A percentile compares a stretch with the other conserved stretches of the same genome.
phyloP scores from a whole-genome alignment of 2,113 vertebrate species.

The Orycteropus afer region DNA sequence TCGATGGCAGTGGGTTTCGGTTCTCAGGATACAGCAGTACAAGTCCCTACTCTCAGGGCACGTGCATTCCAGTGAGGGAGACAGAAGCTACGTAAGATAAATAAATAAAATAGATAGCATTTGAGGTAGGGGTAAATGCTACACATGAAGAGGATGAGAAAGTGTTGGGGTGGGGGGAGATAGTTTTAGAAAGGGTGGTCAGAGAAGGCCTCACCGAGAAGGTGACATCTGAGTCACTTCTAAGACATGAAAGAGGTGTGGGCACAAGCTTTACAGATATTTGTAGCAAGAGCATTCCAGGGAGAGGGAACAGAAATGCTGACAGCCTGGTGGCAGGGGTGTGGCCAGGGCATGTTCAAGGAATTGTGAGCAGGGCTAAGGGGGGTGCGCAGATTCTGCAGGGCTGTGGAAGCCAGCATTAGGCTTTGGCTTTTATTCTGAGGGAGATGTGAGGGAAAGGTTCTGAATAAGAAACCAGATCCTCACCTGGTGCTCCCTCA shows the following conservation, averaged over 20 bases:
- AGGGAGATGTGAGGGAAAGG: not conserved
- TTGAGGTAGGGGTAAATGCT: not conserved
- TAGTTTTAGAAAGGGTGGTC: not conserved
- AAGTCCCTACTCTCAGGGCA: not conserved
- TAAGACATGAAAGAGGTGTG: not conserved
- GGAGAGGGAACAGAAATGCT: not conserved
- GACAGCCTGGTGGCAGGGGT: not conserved
- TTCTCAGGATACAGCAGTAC: not conserved
- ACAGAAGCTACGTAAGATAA: not conserved
- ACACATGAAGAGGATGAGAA: not conserved
- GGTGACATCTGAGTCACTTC: not conserved
- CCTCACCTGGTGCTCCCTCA: not conserved
- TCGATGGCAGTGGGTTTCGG: too few species aligned
- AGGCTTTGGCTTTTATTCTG: not conserved
- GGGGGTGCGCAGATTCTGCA: accelerated
- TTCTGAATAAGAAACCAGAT: too few species aligned
- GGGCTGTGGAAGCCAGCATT: not conserved
- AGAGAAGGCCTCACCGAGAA: not conserved
- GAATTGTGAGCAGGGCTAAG: not conserved
- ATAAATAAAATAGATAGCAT: too few species aligned
- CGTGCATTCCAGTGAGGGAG: not conserved
- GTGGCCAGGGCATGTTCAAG: accelerated
- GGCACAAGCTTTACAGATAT: not conserved
- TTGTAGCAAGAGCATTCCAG: too few species aligned
- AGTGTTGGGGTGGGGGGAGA: not conserved